Evolutionary conservation across 2,888 invertebrate genomes (phyloP).

Genomic region (Mythimna vitellina): DNA sequence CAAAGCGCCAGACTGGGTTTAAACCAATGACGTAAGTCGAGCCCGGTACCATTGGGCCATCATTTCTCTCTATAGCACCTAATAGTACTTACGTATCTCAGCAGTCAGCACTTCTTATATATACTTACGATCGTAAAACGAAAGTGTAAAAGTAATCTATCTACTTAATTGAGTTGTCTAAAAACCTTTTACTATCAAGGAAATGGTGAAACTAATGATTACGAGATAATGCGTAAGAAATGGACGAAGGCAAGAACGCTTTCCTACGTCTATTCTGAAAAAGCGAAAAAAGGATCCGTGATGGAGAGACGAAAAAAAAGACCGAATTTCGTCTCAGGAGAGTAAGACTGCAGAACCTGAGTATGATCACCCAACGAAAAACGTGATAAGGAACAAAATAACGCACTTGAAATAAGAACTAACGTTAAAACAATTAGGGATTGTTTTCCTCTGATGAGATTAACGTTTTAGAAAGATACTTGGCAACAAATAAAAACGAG

Average conservation of each 20-base stretch:
- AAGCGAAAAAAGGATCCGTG: constrained; percentile 87
- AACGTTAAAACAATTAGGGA: constrained; percentile 55
- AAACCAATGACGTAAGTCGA: no score
- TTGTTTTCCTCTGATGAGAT: constrained; percentile 61
- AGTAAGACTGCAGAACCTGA: constrained; percentile 89
- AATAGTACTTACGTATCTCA: constrained; percentile 5
- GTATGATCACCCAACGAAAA: constrained; percentile 65
- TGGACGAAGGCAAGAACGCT: constrained; percentile 84
- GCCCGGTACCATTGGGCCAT: no score
- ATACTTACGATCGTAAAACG: constrained; percentile 36
- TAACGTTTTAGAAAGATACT: constrained; percentile 72
- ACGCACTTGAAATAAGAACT: constrained; percentile 55
- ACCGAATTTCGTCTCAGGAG: constrained; percentile 89
- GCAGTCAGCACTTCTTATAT: constrained; percentile 11
- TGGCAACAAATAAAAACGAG: constrained; percentile 80
- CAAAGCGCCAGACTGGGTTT: no score
- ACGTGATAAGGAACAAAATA: constrained; percentile 65
- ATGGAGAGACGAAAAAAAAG: constrained; percentile 88
- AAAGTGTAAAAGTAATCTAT: constrained; percentile 73
- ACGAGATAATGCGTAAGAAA: constrained; percentile 89
- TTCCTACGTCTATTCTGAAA: constrained; percentile 87
- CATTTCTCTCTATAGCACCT: no score
- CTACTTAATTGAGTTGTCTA: constrained; percentile 81
- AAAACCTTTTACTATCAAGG: constrained; percentile 82
- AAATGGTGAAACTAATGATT: constrained; percentile 87